Percentiles rank a stretch among this genome's conserved stretches.
Evolutionary conservation across 2,888 invertebrate genomes (phyloP).

Genomic region (Serrognathus titanus): DNA sequence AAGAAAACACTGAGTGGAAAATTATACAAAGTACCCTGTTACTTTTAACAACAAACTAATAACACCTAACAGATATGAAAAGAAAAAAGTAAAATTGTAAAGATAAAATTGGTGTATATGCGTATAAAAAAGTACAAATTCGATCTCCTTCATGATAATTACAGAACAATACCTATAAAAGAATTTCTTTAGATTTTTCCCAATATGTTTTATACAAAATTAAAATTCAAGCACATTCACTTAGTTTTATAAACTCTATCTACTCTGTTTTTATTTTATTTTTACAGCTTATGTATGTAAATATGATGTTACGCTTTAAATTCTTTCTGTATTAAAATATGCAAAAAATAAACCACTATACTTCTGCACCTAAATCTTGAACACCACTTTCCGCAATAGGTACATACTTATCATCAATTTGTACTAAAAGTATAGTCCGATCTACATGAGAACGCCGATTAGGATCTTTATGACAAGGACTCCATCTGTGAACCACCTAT

Average conservation of each 20-base stretch:
- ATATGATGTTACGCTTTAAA: background rate
- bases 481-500: slow-evolving; percentile 90
- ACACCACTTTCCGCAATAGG: slow-evolving; percentile 90
- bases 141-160: background rate
- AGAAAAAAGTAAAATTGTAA: background rate
- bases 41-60: slow-evolving; percentile 1
- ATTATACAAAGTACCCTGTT: slow-evolving; percentile 13
- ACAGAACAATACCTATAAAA: background rate
- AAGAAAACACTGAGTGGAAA: background rate
- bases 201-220: slow-evolving; percentile 14
- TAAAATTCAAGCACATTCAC: slow-evolving; percentile 14
- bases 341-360: slow-evolving; percentile 11
- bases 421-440: slow-evolving; percentile 85
- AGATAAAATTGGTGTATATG: background rate
- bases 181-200: background rate
- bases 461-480: slow-evolving; percentile 86
- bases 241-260: background rate
- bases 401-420: slow-evolving; percentile 89
- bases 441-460: slow-evolving; percentile 87
- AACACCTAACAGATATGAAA: background rate
- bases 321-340: slow-evolving; percentile 1
- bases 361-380: slow-evolving; percentile 69
- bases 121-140: slow-evolving; percentile 1
- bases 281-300: slow-evolving; percentile 5
- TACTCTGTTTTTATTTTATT: slow-evolving; percentile 1